Base-by-base conservation (phyloP, 2,113 vertebrate species). In the Brienomyrus longianalis region DNA sequence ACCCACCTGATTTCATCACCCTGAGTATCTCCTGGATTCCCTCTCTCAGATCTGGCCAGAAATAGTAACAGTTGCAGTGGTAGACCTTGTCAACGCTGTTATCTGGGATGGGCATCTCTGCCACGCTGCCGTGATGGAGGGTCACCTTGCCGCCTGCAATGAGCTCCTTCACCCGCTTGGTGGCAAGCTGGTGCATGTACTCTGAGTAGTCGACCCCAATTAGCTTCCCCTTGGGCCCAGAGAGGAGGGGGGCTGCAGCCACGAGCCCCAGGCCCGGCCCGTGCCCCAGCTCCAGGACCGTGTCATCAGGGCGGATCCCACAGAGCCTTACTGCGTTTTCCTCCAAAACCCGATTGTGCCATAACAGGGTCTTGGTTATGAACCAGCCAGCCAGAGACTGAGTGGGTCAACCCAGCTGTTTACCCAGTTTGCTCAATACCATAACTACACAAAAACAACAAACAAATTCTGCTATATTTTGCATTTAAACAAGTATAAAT, bases 31-130 rank as follows among this genome's bases (percentile, higher is more conserved):
- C 95, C n/a, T 88, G 23, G 1, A 92, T 88, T 19, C 88, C 94
- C 43, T 92, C 92, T 70, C 62, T 93, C 83, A 95, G 93, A 83
- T 96, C 94, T 17, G 95, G 95, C 96, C 96, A 96, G 93, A 93
- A 96, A 92, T 96, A 96, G 92, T 96, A 96, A 90, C 95, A 96
- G 92, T 96, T 96, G 91, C 95, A 96, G 90, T 96, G 96, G 88
- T 94, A 96, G 3, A 96, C 95, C 90, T 92, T 95, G 89, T 96
- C 95, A 56, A 96, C 93, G 5, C 51, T 90, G 90, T 50, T 92
- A 77, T 96, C 94, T 48, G 51, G 35, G 17, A 96, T 90, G 21
- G 95, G 95, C 95, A 96, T 95, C 0, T 90, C 90, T 48, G 92
- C 91, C 48, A 96, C 90, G 39, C 93, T 94, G 92, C 93, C 92